Evolutionary conservation across 2,797 vertebrate genomes (phyloP).

Genomic region (Neomorphus geoffroyi): DNA sequence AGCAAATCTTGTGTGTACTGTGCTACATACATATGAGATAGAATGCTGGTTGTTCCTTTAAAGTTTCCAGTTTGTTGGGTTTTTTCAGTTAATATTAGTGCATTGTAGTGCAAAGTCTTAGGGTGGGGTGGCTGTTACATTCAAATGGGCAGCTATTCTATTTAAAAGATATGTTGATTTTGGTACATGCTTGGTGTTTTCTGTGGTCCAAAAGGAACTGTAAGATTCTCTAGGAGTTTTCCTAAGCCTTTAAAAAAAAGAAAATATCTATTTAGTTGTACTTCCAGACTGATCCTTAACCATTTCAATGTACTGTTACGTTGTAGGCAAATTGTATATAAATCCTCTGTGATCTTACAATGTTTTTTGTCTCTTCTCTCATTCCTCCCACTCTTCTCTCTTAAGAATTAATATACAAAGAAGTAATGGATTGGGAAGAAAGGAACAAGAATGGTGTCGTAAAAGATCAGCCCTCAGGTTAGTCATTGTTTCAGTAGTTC

Average conservation of each 20-base stretch:
- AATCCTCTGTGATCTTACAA: background rate
- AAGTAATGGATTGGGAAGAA: slow-evolving; percentile 98
- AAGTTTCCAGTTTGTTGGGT: too few species aligned
- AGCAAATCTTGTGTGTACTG: too few species aligned
- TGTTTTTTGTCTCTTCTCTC: background rate
- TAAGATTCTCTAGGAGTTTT: background rate
- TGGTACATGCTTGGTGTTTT: background rate
- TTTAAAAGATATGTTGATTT: background rate
- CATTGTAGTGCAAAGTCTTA: background rate
- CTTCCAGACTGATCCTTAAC: background rate
- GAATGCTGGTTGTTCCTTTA: background rate
- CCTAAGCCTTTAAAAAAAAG: background rate
- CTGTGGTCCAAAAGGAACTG: background rate
- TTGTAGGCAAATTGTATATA: background rate
- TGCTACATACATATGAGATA: background rate
- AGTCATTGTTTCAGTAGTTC: slow-evolving; percentile 73
- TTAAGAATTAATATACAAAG: slow-evolving; percentile 95
- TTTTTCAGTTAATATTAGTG: background rate
- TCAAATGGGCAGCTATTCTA: background rate
- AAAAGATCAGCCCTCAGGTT: slow-evolving; percentile 95
- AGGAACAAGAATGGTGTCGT: slow-evolving; percentile 95
- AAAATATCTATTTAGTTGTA: background rate
- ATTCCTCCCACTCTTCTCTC: background rate
- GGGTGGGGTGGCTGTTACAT: background rate
- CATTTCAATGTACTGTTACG: background rate